These are phyloP conservation scores for Sceloporus tristichus DNA, from an alignment of 2,113 vertebrate genomes.

Conservation along the genomic window DNA sequence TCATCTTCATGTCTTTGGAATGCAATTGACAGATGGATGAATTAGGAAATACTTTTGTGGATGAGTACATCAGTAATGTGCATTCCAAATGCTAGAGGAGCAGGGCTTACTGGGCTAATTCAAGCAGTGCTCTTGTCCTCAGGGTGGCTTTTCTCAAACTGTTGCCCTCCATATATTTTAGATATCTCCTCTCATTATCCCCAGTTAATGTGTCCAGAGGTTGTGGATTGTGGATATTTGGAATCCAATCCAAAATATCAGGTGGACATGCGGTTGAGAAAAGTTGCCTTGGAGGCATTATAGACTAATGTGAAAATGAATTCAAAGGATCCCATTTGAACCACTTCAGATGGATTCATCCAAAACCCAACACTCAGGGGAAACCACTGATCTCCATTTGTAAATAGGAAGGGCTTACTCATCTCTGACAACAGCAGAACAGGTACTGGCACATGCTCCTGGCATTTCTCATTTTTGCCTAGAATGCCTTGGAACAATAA, in stretches of 20 bases:
- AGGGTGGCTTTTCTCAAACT: too few relatives aligned
- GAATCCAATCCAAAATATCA: too few relatives aligned
- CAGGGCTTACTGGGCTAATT: too few relatives aligned
- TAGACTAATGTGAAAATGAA: not conserved
- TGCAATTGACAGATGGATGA: not conserved
- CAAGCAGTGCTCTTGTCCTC: too few relatives aligned
- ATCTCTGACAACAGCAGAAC: not conserved
- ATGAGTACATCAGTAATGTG: too few relatives aligned
- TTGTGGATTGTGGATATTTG: too few relatives aligned
- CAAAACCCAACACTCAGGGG: not conserved
- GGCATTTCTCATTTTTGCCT: not conserved
- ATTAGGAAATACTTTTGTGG: not conserved
- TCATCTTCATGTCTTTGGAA: not conserved
- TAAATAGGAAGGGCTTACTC: not conserved
- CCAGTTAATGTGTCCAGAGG: too few relatives aligned
- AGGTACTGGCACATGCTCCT: not conserved
- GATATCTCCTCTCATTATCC: too few relatives aligned
- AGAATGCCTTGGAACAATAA: not conserved
- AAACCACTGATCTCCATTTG: not conserved
- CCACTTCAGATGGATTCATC: not conserved
- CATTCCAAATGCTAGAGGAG: too few relatives aligned
- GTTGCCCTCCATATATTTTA: too few relatives aligned
- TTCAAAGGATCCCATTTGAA: not conserved
- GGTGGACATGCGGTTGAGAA: too few relatives aligned
- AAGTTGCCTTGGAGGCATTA: not conserved